phyloP scores from a whole-genome alignment of 2,797 vertebrate species.

The Muscicapa striata region DNA sequence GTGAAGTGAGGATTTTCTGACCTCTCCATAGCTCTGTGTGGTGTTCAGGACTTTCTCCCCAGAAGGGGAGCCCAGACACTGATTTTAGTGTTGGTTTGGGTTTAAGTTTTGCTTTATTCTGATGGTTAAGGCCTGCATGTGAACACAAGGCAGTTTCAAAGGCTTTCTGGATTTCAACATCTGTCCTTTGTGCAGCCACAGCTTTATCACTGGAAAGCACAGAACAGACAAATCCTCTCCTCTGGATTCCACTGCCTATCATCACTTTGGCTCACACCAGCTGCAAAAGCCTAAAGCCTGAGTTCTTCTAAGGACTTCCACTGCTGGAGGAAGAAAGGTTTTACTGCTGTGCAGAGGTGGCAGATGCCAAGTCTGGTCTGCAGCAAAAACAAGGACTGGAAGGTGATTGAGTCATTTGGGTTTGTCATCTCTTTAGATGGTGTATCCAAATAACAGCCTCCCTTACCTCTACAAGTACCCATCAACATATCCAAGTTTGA shows the following conservation, averaged over 20 bases:
- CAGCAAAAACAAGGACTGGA: neutral
- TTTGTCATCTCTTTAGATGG: neutral
- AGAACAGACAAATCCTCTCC: neutral
- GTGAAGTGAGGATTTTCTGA: neutral
- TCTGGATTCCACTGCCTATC: neutral
- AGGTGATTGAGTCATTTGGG: neutral
- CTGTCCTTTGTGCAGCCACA: neutral
- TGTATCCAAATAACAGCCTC: neutral
- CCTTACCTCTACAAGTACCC: neutral
- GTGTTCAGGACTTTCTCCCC: neutral
- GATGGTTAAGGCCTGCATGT: neutral
- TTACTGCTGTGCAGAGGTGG: neutral
- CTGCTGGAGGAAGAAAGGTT: neutral
- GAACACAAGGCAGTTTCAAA: neutral
- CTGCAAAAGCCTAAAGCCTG: neutral
- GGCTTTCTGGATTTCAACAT: neutral
- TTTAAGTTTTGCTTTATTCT: neutral
- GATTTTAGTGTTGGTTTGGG: neutral
- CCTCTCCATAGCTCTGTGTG: accelerated
- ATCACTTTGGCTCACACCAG: neutral
- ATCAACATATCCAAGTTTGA: neutral
- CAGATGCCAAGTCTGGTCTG: neutral
- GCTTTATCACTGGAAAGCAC: neutral
- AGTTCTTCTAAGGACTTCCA: neutral
- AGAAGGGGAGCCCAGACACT: neutral